phyloP scores from a whole-genome alignment of 2,888 invertebrate species.

The Synergus gifuensis region DNA sequence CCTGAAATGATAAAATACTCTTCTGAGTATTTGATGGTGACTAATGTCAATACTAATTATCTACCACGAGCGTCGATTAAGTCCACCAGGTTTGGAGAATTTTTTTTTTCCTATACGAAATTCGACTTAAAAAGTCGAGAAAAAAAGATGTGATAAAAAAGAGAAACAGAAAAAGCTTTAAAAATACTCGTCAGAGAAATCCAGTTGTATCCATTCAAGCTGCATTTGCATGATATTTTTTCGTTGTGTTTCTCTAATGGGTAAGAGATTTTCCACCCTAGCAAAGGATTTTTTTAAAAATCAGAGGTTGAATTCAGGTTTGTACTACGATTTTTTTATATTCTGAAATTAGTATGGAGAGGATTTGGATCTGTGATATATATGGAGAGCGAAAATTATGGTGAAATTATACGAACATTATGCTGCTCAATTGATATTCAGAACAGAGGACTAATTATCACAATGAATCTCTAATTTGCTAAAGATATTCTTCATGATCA shows the following conservation, averaged over 20 bases:
- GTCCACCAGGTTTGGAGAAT: slow-evolving; percentile 52
- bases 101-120: slow-evolving; percentile 35
- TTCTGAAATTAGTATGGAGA: slow-evolving; percentile 19
- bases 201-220: slow-evolving; percentile 5
- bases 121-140: neutral
- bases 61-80: neutral
- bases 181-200: neutral
- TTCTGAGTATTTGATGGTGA: slow-evolving; percentile 54
- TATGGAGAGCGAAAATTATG: slow-evolving; percentile 13
- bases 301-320: neutral
- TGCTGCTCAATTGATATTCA: slow-evolving; percentile 16
- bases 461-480: neutral
- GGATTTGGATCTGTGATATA: slow-evolving; percentile 17
- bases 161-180: slow-evolving; percentile 1
- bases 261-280: neutral
- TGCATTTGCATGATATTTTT: slow-evolving; percentile 20
- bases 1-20: slow-evolving; percentile 39
- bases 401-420: slow-evolving; percentile 17
- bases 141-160: neutral
- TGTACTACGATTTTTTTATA: neutral
- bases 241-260: neutral
- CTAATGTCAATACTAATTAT: slow-evolving; percentile 61
- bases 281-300: slow-evolving; percentile 14
- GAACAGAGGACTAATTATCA: neutral
- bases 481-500: neutral